Base-by-base conservation (phyloP, 2,113 vertebrate species). In the Tauraco erythrolophus region DNA sequence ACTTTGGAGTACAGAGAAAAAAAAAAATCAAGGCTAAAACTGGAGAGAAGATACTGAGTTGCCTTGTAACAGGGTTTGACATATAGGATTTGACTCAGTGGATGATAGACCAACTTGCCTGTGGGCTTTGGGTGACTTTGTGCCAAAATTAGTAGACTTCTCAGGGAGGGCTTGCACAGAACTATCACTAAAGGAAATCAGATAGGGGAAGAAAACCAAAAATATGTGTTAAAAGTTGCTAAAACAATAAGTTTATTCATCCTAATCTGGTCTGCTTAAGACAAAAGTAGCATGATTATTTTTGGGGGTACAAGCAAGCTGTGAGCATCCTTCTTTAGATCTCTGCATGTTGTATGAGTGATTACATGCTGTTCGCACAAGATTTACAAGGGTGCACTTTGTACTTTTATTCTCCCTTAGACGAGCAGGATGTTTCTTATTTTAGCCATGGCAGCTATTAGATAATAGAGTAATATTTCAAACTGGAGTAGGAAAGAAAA, bases 111-210 rank as follows among this genome's bases (percentile, higher is more conserved):
- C 43, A 57, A 83, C 75, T 87, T 89, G 94, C 94, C 93, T 69
- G n/a, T 58, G 76, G 95, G 88, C 85, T 91, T 93, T 0, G 45
- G 39, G 66, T 93, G 82, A 93, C 92, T 91, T 80, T 92, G 83
- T 87, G 92, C 68, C 94, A 97, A 79, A 96, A 96, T 91, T 68
- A 97, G 84, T 43, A 91, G 68, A 95, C 45, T 87, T 94, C 84
- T 86, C 71, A 35, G 50, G 35, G 64, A 80, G 43, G 86, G 41
- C 39, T 71, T 68, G 19, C 64, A 87, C 9, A 10, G 41, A 87
- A 57, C 31, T 60, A 87, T 35, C 25, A 37, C 39, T 28, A 54
- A 71, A 19, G 56, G 43, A 95, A 92, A 71, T 64, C 1, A 13
- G 33, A 78, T 3, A 0, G 0, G n/a, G 51, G 50, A 13, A 86